A percentile compares a stretch with the other conserved stretches of the same genome.
Conservation (phyloP, 2,797 vertebrate species). For the Mionectes olivaceus region DNA sequence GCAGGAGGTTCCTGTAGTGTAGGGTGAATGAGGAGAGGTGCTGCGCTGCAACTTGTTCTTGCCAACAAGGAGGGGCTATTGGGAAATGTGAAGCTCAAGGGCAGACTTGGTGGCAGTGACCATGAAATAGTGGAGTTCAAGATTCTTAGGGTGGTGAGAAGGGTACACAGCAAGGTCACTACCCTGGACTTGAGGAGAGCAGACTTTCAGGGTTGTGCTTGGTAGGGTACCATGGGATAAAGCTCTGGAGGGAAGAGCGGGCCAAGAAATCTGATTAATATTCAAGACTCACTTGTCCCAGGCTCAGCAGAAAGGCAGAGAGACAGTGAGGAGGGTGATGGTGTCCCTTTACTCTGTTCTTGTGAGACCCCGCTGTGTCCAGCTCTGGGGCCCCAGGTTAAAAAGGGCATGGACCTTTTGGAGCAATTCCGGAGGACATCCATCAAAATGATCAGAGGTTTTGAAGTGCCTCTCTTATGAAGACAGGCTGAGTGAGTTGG, state of each 20-base stretch:
- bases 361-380: neutral
- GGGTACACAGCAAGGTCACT: neutral
- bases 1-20: neutral
- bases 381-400: neutral
- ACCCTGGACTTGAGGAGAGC: neutral
- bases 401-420: neutral
- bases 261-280: neutral
- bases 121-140: neutral
- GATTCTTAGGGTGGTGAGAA: neutral
- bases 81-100: neutral
- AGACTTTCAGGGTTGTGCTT: neutral
- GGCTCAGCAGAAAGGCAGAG: neutral
- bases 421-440: neutral
- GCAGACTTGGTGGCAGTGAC: neutral
- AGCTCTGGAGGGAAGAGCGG: neutral
- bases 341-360: neutral
- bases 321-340: neutral
- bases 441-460: neutral
- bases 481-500: neutral
- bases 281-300: neutral
- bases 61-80: neutral
- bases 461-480: neutral
- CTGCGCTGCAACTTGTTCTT: neutral
- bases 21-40: accelerated
- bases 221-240: neutral